Percentiles rank a stretch among this genome's conserved stretches.
Evolutionary conservation across 2,888 invertebrate species (phyloP).

Genomic region (Lochmaea capreae): DNA sequence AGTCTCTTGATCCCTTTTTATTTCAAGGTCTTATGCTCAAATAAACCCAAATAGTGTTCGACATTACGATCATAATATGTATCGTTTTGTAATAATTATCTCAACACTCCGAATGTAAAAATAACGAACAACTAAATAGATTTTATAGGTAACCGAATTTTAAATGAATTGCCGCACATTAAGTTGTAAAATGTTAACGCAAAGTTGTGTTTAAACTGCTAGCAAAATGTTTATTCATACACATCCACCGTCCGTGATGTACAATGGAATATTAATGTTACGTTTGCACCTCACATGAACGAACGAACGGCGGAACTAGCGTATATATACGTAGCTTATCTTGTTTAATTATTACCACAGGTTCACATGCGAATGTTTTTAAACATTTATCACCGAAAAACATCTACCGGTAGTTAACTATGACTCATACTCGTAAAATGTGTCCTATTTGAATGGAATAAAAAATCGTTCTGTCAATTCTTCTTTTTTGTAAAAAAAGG

Average conservation of each 20-base stretch:
- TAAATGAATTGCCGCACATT: background rate
- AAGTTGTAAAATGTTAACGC: background rate
- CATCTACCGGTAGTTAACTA: background rate
- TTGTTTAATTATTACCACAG: background rate
- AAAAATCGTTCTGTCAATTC: too few species aligned
- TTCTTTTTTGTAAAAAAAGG: too few species aligned
- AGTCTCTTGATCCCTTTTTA: too few species aligned
- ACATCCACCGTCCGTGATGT: slow-evolving; percentile 4
- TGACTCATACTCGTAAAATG: too few species aligned
- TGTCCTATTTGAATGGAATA: too few species aligned
- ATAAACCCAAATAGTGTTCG: too few species aligned
- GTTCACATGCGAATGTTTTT: slow-evolving; percentile 2
- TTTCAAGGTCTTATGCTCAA: too few species aligned
- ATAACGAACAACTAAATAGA: background rate
- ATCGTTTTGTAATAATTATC: too few species aligned
- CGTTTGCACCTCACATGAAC: slow-evolving; percentile 9
- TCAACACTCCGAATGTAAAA: background rate
- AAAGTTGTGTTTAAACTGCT: background rate
- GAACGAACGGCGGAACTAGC: background rate
- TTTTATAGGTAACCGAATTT: background rate
- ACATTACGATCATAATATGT: too few species aligned
- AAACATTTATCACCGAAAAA: background rate
- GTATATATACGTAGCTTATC: background rate
- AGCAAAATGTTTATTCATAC: slow-evolving; percentile 14
- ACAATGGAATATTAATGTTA: slow-evolving; percentile 10